Evolutionary conservation across 2,113 vertebrate species (phyloP).

Genomic region (Phyllostomus hastatus): DNA sequence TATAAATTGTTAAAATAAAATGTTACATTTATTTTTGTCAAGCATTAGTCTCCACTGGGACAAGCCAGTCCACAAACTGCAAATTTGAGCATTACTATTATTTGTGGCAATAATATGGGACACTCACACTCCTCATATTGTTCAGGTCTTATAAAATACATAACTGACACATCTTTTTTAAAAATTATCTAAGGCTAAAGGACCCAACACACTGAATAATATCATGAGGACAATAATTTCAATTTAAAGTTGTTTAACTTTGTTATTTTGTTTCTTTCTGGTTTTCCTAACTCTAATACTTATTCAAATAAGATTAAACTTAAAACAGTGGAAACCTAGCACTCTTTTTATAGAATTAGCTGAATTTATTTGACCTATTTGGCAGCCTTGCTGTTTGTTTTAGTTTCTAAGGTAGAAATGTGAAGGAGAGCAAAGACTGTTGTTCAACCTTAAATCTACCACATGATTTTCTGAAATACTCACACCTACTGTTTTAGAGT

Average conservation of each 20-base stretch:
- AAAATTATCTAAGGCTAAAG: not conserved
- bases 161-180: too few relatives aligned
- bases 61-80: not conserved
- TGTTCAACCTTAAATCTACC: not conserved
- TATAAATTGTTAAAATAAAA: not conserved
- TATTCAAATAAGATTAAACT: not conserved
- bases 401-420: not conserved
- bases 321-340: not conserved
- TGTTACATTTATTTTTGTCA: not conserved
- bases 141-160: not conserved
- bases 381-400: not conserved
- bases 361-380: conserved; percentile 44
- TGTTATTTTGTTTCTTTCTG: not conserved
- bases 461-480: conserved; percentile 48
- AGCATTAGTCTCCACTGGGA: not conserved
- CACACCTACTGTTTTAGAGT: conserved; percentile 31
- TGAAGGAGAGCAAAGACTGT: not conserved
- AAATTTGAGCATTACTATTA: not conserved
- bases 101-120: not conserved
- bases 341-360: not conserved
- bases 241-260: not conserved
- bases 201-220: too few relatives aligned
- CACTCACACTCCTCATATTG: not conserved
- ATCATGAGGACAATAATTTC: not conserved
- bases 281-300: not conserved